Evolutionary conservation across 2,797 vertebrate genomes (phyloP), one percentile per base, ranked within the genome.

Genomic region (Parauchenoglanis ngamensis): DNA sequence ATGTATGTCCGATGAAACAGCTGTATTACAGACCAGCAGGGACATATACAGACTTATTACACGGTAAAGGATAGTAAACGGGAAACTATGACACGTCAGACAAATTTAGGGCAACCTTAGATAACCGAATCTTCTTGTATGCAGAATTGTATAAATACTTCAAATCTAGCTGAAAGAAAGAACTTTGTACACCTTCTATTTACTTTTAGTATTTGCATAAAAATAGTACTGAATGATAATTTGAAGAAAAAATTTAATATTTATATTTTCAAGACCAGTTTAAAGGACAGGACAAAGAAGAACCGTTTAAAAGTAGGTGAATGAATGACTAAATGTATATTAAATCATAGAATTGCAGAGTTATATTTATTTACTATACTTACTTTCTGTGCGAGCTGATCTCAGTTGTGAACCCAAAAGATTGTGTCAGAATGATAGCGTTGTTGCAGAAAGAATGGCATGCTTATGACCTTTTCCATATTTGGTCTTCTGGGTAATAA

Each of bases 391-490:
- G n/a, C 63, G 4, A 73, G 57, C 56, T n/a, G 44, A 83, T 54
- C 15, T 44, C 52, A 25, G 46, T 63, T 77, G 4, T 76, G 6
- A 10, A 59, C 35, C 46, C 23, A 59, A 84, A 84, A 75, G 52
- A 44, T 56, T 75, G 28, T 73, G 23, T 80, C 52, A 86, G 61
- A 82, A 59, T 76, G 40, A 35, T 63, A 68, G 78, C 25, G 10
- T 40, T 79, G 10, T 40, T 73, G 78, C 49, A 82, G 61, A n/a
- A 77, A 82, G 89, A 90, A 85, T 87, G 57, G 68, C 70, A 89
- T 81, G 91, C 89, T 93, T 93, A 93, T 90, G 88, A 90, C 23
- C 80, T 91, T 90, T 92, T 92, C 91, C 90, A 92, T 92, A 92
- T 93, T 89, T 17, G 35, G 86, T 91, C 90, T 91, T 91, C 89